phyloP scores from a whole-genome alignment of 2,113 vertebrate genomes.

The Poeciliopsis prolifica region DNA sequence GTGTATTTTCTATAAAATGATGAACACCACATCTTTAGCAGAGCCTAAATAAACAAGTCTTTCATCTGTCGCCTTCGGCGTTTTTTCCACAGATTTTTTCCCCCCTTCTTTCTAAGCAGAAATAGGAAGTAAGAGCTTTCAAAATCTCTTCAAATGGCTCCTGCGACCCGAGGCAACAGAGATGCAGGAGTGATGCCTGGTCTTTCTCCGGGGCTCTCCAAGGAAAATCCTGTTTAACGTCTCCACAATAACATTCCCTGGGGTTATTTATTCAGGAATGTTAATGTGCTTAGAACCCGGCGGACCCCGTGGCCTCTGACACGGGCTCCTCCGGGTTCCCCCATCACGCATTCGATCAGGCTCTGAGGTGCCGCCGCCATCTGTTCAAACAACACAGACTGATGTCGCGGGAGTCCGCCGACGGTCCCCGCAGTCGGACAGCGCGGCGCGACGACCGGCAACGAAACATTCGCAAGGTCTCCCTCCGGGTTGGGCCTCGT shows the following conservation, averaged over 20 bases:
- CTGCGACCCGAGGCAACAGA: conserved; percentile 39
- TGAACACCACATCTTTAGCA: neutral
- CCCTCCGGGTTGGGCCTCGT: conserved; percentile 8
- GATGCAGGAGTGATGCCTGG: conserved; percentile 53
- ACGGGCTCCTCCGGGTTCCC: conserved; percentile 53
- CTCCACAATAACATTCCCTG: conserved; percentile 66
- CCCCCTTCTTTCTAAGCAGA: neutral
- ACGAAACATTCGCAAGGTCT: neutral
- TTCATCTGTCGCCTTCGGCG: conserved; percentile 5
- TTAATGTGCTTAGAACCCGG: conserved; percentile 69
- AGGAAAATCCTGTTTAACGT: conserved; percentile 75
- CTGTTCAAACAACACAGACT: conserved; percentile 58
- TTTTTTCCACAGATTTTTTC: neutral
- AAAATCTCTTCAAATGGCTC: conserved; percentile 20
- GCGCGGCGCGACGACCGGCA: neutral
- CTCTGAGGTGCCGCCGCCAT: conserved; percentile 46
- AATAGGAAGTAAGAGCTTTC: conserved; percentile 13
- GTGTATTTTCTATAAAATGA: neutral
- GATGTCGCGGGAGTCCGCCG: conserved; percentile 49
- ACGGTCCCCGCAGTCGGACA: conserved; percentile 30
- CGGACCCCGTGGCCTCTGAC: conserved; percentile 65
- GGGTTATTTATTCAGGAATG: conserved; percentile 77
- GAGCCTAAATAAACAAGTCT: conserved; percentile 1
- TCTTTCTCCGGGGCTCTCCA: conserved; percentile 52
- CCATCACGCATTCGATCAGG: conserved; percentile 65